Base-by-base conservation (phyloP, 2,888 invertebrate genomes). In the Catocala fraxini region DNA sequence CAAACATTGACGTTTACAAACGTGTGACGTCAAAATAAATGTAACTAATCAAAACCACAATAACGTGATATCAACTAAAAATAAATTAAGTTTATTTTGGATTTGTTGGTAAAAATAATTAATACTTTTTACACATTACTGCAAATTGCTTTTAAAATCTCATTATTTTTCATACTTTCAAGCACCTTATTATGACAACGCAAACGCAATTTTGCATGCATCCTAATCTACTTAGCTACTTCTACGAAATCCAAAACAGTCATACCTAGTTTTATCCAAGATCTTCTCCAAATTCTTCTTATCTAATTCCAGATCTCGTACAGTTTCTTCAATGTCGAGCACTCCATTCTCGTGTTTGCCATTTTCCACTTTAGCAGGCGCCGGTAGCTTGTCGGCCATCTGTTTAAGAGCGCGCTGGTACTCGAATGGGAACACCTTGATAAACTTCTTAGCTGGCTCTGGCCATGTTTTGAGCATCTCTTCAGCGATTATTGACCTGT, bases 341-440 rank as follows among this genome's bases (percentile, higher is more conserved):
- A 95, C 88, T 0, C 95, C 95, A 42, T 91, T 88, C 62, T 89
- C 87, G 9, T 88, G 88, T 4, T 73, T 71, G 0, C 46, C 91
- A 48, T 92, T 91, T 25, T 89, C 88, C 0, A 81, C 69, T 43
- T 82, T 87, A 0, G 87, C 75, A 0, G 80, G 69, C 0, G 78
- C 15, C 0, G 83, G 81, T 35, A 77, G 79, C 6, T 75, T 84
- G 1, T 81, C 62, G 0, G 89, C 88, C 81, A 97, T 84, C 71
- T 96, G 96, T 73, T 97, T 96, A 25, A 99, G 92, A 0, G 97
- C 99, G 69, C 97, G 95, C 84, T 99, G 98, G 92, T 99, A 99
- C 84, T 99, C 99, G 82, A 97, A 97, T 0, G 99, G 99, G 95
- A 99, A 99, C 51, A 99, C 98, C 95, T 99, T 99, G 58, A 99